phyloP scores from a whole-genome alignment of 1,140 invertebrate genomes.

The Drosophila repletoides region DNA sequence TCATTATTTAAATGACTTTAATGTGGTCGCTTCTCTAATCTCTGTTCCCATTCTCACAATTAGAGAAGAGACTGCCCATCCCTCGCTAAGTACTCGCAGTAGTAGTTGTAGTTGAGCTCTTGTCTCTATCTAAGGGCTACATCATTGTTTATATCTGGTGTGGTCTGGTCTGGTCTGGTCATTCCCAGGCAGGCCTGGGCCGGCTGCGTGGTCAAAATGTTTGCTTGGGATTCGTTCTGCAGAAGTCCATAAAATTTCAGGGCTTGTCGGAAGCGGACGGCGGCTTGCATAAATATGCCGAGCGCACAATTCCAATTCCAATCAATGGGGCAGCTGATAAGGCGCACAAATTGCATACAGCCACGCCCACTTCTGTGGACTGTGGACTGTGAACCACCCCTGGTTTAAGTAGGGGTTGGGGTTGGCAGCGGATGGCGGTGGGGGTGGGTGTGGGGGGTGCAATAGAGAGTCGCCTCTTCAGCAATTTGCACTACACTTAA shows the following conservation, averaged over 20 bases:
- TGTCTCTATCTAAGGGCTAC: conserved; percentile 31
- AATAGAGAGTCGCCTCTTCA: conserved; percentile 26
- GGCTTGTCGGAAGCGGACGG: conserved; percentile 55
- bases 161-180: conserved; percentile 47
- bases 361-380: conserved; percentile 49
- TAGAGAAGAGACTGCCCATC: background rate
- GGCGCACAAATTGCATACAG: conserved; percentile 63
- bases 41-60: conserved; percentile 8
- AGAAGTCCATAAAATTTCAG: conserved; percentile 53
- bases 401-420: conserved; percentile 1
- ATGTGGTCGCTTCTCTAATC: conserved; percentile 17
- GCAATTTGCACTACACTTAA: conserved; percentile 70
- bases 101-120: background rate
- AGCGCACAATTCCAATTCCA: conserved; percentile 49
- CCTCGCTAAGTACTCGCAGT: background rate
- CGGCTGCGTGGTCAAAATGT: conserved; percentile 25
- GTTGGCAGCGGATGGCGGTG: background rate
- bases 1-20: conserved; percentile 31
- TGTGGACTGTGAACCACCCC: background rate
- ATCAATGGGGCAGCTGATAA: conserved; percentile 72
- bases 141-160: conserved; percentile 68
- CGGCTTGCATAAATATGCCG: conserved; percentile 48
- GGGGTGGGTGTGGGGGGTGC: background rate
- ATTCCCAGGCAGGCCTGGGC: too few species aligned
- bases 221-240: conserved; percentile 2